A percentile compares a stretch with the other conserved stretches of the same genome.
These are phyloP conservation scores for Spheniscus humboldti DNA, from an alignment of 2,797 vertebrate species.

Conservation along the genomic window DNA sequence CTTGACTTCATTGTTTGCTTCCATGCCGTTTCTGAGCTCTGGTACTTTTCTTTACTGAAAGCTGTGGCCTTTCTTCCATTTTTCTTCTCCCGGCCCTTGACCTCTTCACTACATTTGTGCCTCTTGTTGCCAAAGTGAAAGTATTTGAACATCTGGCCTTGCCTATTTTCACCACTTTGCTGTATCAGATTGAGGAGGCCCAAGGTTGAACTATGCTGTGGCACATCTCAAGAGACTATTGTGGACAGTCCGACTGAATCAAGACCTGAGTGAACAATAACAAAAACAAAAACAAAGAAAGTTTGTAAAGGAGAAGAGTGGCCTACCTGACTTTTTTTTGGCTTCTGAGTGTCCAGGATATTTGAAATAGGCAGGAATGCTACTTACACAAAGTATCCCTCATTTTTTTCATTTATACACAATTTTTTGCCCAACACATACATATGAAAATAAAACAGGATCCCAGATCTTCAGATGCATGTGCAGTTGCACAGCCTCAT, in stretches of 20 bases:
- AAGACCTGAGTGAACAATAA: not conserved
- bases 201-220: not conserved
- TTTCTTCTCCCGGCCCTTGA: constrained; percentile 45
- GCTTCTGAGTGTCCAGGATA: not conserved
- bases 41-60: not conserved
- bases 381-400: not conserved
- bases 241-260: not conserved
- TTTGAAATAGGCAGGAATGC: not conserved
- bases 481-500: not conserved
- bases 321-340: not conserved
- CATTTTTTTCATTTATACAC: not conserved
- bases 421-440: not conserved
- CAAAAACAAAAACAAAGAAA: not conserved
- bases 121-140: constrained; percentile 48
- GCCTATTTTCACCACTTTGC: constrained; percentile 17
- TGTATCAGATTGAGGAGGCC: constrained; percentile 53
- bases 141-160: constrained; percentile 64
- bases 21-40: not conserved
- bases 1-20: constrained; percentile 53
- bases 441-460: not conserved
- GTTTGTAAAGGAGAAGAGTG: not conserved
- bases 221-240: constrained; percentile 5
- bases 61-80: constrained; percentile 1
- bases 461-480: not conserved
- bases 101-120: not conserved